Percentiles rank a stretch among this genome's conserved stretches.
Evolutionary conservation across 2,113 vertebrate genomes (phyloP).

Genomic region (Gallinago paraguaiae): DNA sequence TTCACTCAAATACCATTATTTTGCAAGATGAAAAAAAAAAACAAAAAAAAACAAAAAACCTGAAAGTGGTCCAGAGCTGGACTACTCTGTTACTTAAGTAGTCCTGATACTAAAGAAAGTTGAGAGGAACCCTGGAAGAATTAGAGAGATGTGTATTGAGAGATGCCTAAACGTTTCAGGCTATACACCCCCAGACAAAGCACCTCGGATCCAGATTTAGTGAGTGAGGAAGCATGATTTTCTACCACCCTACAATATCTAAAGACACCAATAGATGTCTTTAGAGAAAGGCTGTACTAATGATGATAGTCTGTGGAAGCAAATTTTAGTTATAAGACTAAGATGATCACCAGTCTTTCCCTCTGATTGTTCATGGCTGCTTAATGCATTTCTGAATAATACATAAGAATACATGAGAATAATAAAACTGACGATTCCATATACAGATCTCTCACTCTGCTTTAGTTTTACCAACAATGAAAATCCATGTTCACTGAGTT

Average conservation of each 20-base stretch:
- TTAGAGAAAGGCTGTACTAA: not conserved
- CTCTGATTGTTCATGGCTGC: not conserved
- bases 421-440: not conserved
- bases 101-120: not conserved
- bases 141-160: not conserved
- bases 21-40: not conserved
- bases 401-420: not conserved
- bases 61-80: not conserved
- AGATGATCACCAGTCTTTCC: not conserved
- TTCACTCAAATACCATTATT: not conserved
- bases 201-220: not conserved
- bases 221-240: not conserved
- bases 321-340: not conserved
- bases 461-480: not conserved
- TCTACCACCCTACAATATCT: not conserved
- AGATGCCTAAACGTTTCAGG: not conserved
- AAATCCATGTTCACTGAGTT: not conserved
- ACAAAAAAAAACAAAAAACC: not conserved
- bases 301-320: not conserved
- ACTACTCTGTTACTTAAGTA: not conserved
- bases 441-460: not conserved
- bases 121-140: not conserved
- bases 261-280: not conserved
- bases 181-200: not conserved
- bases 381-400: not conserved